Evolutionary conservation across 2,113 vertebrate species (phyloP).

Genomic region (Zosterops japonicus): DNA sequence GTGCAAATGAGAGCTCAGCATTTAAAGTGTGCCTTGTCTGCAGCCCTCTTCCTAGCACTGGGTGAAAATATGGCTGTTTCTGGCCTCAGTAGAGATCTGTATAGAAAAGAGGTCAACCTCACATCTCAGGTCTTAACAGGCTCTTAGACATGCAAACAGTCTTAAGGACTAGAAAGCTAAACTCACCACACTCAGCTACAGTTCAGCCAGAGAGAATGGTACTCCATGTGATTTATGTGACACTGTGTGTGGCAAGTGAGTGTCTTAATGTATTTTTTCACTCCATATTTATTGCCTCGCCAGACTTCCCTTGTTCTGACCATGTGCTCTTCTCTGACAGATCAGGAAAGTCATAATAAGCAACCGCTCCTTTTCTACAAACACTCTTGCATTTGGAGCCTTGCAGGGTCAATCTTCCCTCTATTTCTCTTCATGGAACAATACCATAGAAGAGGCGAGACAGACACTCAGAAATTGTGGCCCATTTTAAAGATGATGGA

Average conservation of each 20-base stretch:
- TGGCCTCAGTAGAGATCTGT: background rate
- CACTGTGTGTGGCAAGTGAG: slow-evolving; percentile 36
- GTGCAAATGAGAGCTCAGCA: background rate
- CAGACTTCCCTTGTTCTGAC: background rate
- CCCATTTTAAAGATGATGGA: background rate
- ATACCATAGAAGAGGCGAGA: background rate
- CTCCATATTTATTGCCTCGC: slow-evolving; percentile 19
- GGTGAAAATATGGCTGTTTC: background rate
- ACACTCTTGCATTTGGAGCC: slow-evolving; percentile 23
- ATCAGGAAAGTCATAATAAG: slow-evolving; percentile 46
- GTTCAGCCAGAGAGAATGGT: background rate
- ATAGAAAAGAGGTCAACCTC: background rate
- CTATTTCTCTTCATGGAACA: slow-evolving; percentile 5
- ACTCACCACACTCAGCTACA: background rate
- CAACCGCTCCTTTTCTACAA: slow-evolving; percentile 52
- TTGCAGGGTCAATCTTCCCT: background rate
- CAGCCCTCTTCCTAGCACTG: background rate
- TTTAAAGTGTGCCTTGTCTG: background rate
- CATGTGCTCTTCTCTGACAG: background rate
- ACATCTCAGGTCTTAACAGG: background rate
- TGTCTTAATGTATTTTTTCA: slow-evolving; percentile 23
- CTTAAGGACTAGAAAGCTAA: background rate
- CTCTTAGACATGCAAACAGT: slow-evolving; percentile 1
- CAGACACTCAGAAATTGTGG: background rate
- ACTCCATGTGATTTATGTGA: slow-evolving; percentile 21